phyloP scores from a whole-genome alignment of 2,888 invertebrate genomes.

The Autographa pulchrina region DNA sequence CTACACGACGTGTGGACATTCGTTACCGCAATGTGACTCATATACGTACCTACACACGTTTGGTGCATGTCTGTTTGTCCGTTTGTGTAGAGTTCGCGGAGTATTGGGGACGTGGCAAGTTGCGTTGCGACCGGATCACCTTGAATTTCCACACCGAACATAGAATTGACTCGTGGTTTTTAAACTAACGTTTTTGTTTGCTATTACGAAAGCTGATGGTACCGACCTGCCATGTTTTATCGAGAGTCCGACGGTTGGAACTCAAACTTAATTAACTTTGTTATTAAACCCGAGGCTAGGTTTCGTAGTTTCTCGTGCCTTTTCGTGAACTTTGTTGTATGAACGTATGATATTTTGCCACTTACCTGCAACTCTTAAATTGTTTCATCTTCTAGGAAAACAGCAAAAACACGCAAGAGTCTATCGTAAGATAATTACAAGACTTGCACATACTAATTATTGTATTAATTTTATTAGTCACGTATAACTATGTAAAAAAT shows the following conservation, averaged over 20 bases:
- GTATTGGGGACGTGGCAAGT: constrained; percentile 63
- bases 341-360: not conserved
- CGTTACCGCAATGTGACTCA: constrained; percentile 36
- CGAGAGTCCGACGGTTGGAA: constrained; percentile 23
- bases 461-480: not conserved
- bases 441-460: not conserved
- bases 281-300: constrained; percentile 37
- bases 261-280: constrained; percentile 31
- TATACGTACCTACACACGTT: constrained; percentile 9
- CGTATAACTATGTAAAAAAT: not conserved
- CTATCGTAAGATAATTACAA: not conserved
- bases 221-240: constrained; percentile 32
- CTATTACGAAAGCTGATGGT: constrained; percentile 49
- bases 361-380: not conserved
- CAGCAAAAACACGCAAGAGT: not conserved
- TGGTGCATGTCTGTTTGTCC: constrained; percentile 43
- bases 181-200: constrained; percentile 53
- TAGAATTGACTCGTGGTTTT: constrained; percentile 70
- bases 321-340: constrained; percentile 33
- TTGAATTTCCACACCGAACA: constrained; percentile 80
- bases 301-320: constrained; percentile 29
- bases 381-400: not conserved
- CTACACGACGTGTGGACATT: constrained; percentile 46
- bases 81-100: constrained; percentile 50
- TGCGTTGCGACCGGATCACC: constrained; percentile 79